phyloP scores from a whole-genome alignment of 2,113 vertebrate genomes.

The Amphiprion percula region DNA sequence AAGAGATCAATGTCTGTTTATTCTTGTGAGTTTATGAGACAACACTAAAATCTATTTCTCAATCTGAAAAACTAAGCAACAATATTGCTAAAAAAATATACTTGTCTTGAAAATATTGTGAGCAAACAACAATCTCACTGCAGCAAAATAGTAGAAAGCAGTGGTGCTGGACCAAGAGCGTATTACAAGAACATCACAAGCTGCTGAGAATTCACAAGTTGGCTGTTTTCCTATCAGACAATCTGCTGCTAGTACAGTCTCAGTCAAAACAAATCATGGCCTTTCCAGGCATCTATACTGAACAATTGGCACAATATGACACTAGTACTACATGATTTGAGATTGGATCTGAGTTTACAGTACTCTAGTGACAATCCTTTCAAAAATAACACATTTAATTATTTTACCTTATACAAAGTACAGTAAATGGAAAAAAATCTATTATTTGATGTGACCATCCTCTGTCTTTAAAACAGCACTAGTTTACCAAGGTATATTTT shows the following conservation, averaged over 20 bases:
- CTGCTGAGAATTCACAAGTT: conserved; percentile 67
- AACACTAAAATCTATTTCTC: conserved; percentile 8
- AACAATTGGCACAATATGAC: conserved; percentile 1
- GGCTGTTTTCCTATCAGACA: conserved; percentile 58
- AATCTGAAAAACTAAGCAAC: conserved; percentile 12
- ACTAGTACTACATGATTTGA: conserved; percentile 3
- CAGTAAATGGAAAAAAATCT: too few species aligned
- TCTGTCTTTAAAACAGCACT: too few species aligned
- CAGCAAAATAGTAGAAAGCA: conserved; percentile 45
- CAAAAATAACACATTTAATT: not conserved
- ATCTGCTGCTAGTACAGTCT: conserved; percentile 48
- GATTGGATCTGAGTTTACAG: not conserved
- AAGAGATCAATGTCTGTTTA: conserved; percentile 7
- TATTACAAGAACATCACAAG: conserved; percentile 57
- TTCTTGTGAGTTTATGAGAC: conserved; percentile 20
- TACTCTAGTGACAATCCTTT: not conserved
- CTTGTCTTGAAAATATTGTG: conserved; percentile 36
- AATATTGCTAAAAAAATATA: conserved; percentile 23
- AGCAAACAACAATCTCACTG: conserved; percentile 52
- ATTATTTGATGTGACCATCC: too few species aligned
- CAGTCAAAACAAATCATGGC: conserved; percentile 35
- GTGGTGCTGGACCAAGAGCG: conserved; percentile 40
- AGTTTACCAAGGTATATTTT: too few species aligned
- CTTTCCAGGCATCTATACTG: conserved; percentile 9
- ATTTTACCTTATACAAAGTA: too few species aligned